Evolutionary conservation across 2,888 invertebrate species (phyloP).

Genomic region (Synergus laeviventris): DNA sequence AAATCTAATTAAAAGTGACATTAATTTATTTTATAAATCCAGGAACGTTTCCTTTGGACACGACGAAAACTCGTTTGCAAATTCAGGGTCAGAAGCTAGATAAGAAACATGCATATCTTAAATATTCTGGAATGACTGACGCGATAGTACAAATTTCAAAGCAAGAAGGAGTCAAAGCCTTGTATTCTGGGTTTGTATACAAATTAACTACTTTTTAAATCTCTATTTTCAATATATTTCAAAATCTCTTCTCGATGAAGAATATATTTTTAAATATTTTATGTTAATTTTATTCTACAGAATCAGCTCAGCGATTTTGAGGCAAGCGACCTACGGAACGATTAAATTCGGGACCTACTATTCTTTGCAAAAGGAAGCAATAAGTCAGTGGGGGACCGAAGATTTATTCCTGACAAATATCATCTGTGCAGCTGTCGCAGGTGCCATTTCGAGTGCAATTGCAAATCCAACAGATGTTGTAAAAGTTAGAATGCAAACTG

Average conservation of each 20-base stretch:
- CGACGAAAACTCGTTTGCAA: constrained; percentile 95
- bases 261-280: too few relatives aligned
- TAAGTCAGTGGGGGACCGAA: constrained; percentile 72
- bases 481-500: constrained; percentile 94
- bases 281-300: constrained; percentile 76
- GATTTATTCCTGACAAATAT: constrained; percentile 80
- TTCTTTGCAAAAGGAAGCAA: constrained; percentile 85
- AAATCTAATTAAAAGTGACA: constrained; percentile 25
- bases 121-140: constrained; percentile 95
- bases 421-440: constrained; percentile 89
- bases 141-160: constrained; percentile 90
- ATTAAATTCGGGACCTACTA: constrained; percentile 98
- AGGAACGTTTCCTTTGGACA: constrained; percentile 98
- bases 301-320: constrained; percentile 93
- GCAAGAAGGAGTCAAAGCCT: constrained; percentile 90
- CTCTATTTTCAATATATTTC: not conserved
- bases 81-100: constrained; percentile 94
- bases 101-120: constrained; percentile 83
- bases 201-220: not conserved
- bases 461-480: constrained; percentile 98
- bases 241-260: too few relatives aligned
- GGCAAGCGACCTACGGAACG: constrained; percentile 97
- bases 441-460: constrained; percentile 94
- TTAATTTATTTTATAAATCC: constrained; percentile 49
- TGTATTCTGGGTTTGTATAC: constrained; percentile 88